Conservation (phyloP, 2,113 vertebrate species). For the Solea solea region DNA sequence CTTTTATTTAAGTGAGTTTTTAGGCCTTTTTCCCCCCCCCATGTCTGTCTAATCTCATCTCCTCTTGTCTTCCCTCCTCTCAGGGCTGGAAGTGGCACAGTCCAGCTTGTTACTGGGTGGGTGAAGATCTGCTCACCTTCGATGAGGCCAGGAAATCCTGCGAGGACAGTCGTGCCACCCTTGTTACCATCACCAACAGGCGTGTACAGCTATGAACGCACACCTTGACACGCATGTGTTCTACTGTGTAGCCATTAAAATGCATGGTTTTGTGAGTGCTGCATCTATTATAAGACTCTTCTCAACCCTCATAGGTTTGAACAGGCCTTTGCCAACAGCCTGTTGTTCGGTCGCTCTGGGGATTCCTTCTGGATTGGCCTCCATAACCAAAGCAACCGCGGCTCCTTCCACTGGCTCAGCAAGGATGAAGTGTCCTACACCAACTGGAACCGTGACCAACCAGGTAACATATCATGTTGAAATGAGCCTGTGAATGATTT, state of each 20-base stretch:
- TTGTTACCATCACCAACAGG: constrained; percentile 93
- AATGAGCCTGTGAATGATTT: background rate
- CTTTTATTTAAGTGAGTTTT: no score
- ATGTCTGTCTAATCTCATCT: background rate
- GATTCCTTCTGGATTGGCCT: constrained; percentile 92
- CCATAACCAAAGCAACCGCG: constrained; percentile 83
- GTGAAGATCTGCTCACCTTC: constrained; percentile 87
- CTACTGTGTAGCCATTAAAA: background rate
- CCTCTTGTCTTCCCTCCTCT: background rate
- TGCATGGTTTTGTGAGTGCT: background rate
- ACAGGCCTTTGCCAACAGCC: constrained; percentile 93
- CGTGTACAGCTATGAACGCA: constrained; percentile 12
- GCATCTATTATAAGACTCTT: background rate
- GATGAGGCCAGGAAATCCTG: constrained; percentile 87
- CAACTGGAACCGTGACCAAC: constrained; percentile 96
- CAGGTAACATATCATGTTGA: constrained; percentile 75
- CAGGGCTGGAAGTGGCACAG: constrained; percentile 98
- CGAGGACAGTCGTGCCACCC: constrained; percentile 78
- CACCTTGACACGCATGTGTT: background rate
- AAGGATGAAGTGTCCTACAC: constrained; percentile 90
- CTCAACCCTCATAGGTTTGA: constrained; percentile 84
- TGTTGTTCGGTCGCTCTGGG: constrained; percentile 88
- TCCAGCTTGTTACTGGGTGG: constrained; percentile 94
- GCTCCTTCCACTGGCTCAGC: constrained; percentile 89
- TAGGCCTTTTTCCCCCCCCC: no score